Evolutionary conservation across 2,888 invertebrate species (phyloP), one percentile per base, ranked within the genome.

Genomic region (Clostera curtula): DNA sequence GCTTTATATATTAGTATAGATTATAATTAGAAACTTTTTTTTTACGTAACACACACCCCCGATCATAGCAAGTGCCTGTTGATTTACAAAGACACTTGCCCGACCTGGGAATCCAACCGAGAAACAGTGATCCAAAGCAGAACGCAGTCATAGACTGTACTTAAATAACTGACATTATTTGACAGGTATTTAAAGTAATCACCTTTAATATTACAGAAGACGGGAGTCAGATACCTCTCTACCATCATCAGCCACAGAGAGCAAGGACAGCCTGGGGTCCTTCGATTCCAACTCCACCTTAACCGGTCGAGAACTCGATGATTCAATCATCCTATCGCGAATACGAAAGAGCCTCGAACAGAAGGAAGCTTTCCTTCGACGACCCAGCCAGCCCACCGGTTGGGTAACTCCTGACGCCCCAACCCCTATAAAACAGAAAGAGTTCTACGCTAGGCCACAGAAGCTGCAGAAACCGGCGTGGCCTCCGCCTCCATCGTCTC

Each of bases 361-460:
- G 62, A 95, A 95, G 68, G 95, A 95, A 66, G 95, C 95, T 54
- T 96, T 96, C 71, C 85, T 96, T 33, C 87, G 90, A 61, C 86
- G 92, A 44, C 91, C 92, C 52, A 89, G 85, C 64, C 87, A 89
- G 53, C 89, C 90, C 12, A 86, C 83, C 29, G 87, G 87, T 29
- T 88, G 85, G 86, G 84, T 79, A 42, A 75, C 79, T 15, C 85
- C 84, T 2, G 85, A 85, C 24, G 77, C 71, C 27, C 71, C 75
- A 33, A 63, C 76, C 20, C 74, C 85, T 25, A 87, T 88, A 19
- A 88, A 87, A 39, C 88, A 88, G 34, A 86, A 89, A 25, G 92
- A 92, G 63, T 92, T 92, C 62, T 93, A 93, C 53, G 89, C 91
- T n/a, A 86, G 91, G 54, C 92, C 93, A 11, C 91, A 91, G 58